A percentile compares a stretch with the other conserved stretches of the same genome.
phyloP scores from a whole-genome alignment of 2,113 vertebrate species.

The human region DNA sequence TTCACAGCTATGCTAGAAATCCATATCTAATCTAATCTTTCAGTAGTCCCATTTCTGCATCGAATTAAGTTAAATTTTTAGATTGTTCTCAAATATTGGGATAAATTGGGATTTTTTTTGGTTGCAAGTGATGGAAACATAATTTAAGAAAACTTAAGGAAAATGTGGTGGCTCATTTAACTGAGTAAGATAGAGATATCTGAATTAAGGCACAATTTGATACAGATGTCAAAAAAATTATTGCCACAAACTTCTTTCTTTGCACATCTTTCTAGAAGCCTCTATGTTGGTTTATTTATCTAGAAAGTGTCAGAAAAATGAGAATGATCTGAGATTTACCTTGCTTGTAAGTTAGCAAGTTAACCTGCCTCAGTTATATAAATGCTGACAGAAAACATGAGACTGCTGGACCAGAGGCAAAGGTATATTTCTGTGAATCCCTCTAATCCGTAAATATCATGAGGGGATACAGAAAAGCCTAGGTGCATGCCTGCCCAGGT shows the following conservation, averaged over 20 bases:
- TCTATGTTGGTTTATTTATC: background rate
- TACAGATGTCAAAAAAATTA: background rate
- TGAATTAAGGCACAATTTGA: background rate
- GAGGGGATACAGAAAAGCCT: background rate
- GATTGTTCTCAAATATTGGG: background rate
- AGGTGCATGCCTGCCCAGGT: background rate
- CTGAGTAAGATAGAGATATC: background rate
- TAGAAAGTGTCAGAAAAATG: background rate
- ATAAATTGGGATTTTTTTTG: background rate
- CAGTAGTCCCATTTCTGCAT: background rate
- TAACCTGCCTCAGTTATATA: background rate
- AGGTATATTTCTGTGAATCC: background rate
- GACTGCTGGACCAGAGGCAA: background rate
- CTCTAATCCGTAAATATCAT: background rate
- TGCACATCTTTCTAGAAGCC: background rate
- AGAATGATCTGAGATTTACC: background rate
- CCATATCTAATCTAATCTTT: background rate
- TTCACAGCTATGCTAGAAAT: background rate
- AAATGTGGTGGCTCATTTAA: background rate
- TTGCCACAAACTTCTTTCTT: background rate
- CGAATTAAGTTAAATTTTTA: constrained; percentile 9
- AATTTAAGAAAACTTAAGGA: background rate
- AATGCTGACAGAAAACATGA: background rate
- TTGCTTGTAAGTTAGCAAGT: background rate
- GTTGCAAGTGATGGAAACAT: background rate